These are phyloP conservation scores for Chamaea fasciata DNA, from an alignment of 2,113 vertebrate genomes.

Conservation along the genomic window DNA sequence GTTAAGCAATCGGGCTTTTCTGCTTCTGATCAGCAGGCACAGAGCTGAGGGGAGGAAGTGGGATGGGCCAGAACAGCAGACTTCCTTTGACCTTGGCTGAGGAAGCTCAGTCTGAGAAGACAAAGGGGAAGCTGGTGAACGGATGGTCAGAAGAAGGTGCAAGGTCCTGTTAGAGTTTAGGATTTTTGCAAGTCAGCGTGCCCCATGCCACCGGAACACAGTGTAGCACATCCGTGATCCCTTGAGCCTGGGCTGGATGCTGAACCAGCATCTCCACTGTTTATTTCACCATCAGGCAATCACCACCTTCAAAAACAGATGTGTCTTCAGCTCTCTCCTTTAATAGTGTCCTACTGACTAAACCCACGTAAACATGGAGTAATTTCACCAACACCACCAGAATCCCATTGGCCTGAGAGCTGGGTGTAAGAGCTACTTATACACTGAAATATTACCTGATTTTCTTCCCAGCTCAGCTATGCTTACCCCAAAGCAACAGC, in stretches of 20 bases:
- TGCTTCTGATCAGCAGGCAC: neutral
- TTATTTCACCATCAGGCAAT: neutral
- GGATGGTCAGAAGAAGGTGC: neutral
- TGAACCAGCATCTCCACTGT: neutral
- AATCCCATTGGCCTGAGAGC: neutral
- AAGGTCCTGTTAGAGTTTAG: neutral
- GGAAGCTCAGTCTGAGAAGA: neutral
- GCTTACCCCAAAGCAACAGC: conserved; percentile 8
- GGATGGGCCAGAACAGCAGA: neutral
- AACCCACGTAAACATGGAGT: neutral
- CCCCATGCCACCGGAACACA: fast-evolving
- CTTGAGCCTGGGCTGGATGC: neutral
- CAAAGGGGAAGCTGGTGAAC: neutral
- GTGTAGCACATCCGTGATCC: neutral
- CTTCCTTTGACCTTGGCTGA: neutral
- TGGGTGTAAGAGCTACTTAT: neutral
- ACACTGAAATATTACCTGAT: neutral
- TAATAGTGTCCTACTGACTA: conserved; percentile 6
- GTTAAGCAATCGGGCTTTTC: neutral
- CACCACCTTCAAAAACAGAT: neutral
- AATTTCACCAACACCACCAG: conserved; percentile 5
- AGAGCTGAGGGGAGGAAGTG: neutral
- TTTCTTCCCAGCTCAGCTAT: conserved; percentile 2
- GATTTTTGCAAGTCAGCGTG: neutral
- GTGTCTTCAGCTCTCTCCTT: neutral